Conservation (phyloP, 2,888 invertebrate species). For the Mimas tiliae region DNA sequence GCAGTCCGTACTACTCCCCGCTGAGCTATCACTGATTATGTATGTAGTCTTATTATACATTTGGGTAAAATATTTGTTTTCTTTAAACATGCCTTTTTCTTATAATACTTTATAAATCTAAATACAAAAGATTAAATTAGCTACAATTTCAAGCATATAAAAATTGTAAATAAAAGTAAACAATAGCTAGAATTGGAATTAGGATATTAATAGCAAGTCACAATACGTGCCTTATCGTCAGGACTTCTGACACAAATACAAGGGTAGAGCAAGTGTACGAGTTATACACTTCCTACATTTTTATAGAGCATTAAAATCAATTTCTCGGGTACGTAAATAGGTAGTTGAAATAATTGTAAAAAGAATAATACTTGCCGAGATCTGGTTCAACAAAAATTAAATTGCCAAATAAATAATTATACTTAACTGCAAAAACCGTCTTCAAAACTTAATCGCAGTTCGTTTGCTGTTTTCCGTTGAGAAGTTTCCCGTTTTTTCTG, state of each 20-base stretch:
- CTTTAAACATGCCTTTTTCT: no score
- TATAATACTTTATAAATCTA: no score
- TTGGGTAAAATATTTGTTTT: no score
- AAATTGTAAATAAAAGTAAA: slow-evolving; percentile 5
- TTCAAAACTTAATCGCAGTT: no score
- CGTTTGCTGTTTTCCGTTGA: no score
- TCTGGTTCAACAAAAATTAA: no score
- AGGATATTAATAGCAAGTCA: slow-evolving; percentile 42
- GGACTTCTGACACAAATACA: slow-evolving; percentile 66
- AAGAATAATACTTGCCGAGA: neutral
- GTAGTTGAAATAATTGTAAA: neutral
- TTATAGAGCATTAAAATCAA: slow-evolving; percentile 26
- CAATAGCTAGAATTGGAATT: slow-evolving; percentile 3
- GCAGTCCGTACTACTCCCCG: no score
- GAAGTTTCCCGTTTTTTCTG: no score
- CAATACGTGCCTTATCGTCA: slow-evolving; percentile 73
- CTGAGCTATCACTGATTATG: no score
- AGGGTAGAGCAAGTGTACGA: slow-evolving; percentile 16
- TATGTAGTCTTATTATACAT: no score
- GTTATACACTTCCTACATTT: slow-evolving; percentile 25
- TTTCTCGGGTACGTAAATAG: neutral
- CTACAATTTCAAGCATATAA: neutral
- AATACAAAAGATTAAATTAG: neutral
- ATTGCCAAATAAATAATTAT: no score
- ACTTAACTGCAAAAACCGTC: no score